Evolutionary conservation across 2,888 invertebrate species (phyloP), one percentile per base, ranked within the genome.

Genomic region (Acrobasis consociella): DNA sequence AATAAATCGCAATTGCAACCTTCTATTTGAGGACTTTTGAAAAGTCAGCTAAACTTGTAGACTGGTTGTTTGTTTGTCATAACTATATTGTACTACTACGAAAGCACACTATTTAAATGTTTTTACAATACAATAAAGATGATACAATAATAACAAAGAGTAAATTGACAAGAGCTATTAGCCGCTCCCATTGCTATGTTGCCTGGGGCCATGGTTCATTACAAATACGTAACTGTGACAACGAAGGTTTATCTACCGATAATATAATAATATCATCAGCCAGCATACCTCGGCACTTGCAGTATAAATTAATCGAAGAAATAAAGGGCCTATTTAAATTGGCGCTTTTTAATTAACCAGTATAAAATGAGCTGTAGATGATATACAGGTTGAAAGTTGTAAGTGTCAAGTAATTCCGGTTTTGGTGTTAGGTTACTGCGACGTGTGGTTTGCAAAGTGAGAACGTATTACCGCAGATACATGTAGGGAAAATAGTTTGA

Each of bases 181-280:
- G 31, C 31, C 31, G 31, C 31, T 31, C 31, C 31, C 2, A 31
- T 31, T 31, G 2, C 1, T 31, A 31, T 31, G 31, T 31, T 31
- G 31, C 31, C 2, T 7, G 31, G 31, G 31, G 31, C 31, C 31
- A 7, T 31, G 31, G 31, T 8, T 7, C 7, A 7, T 7, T 7
- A 5, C 7, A 31, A 31, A 31, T 8, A 31, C 31, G 31, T 31
- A 31, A 31, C 31, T 22, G 31, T 31, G 31, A 31, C 31, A 31
- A 31, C 31, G 31, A 31, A 31, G 31, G 31, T 31, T 31, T 31
- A 8, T 31, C 31, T 64, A 52, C 61, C 60, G 60, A 60, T 65
- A 63, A 60, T 62, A 65, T 63, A 64, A 66, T 63, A 66, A 64
- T 55, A 65, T 55, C 13, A n/a, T 1, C 5, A 11, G 38, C 69